phyloP scores from a whole-genome alignment of 2,888 invertebrate genomes.

The Acleris laterana region DNA sequence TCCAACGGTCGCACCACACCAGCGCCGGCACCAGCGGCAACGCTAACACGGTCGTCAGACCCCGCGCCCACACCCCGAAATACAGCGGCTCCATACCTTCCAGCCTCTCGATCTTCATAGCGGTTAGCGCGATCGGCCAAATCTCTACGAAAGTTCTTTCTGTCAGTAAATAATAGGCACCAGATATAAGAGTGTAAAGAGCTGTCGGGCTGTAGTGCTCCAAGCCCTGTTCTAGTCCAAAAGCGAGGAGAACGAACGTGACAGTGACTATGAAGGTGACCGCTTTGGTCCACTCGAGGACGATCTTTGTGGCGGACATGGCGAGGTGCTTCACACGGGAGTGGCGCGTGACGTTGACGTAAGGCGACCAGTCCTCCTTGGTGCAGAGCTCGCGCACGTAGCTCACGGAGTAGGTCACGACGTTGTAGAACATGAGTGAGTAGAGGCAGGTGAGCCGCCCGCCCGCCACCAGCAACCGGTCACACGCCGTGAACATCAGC shows the following conservation, averaged over 20 bases:
- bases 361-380: constrained; percentile 91
- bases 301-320: constrained; percentile 92
- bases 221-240: constrained; percentile 90
- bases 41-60: constrained; percentile 84
- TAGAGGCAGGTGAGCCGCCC: constrained; percentile 88
- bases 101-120: constrained; percentile 85
- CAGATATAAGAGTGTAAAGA: constrained; percentile 87
- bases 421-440: constrained; percentile 92
- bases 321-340: constrained; percentile 90
- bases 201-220: constrained; percentile 89
- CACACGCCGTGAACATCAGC: constrained; percentile 89
- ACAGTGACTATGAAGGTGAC: constrained; percentile 91
- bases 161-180: constrained; percentile 88
- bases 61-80: constrained; percentile 86
- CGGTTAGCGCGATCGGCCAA: constrained; percentile 84
- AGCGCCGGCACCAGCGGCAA: constrained; percentile 83
- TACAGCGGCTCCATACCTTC: constrained; percentile 90
- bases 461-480: constrained; percentile 85
- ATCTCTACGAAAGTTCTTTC: constrained; percentile 89
- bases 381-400: constrained; percentile 89
- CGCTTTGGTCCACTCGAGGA: constrained; percentile 92
- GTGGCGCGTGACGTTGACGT: constrained; percentile 89
- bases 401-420: constrained; percentile 89
- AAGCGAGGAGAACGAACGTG: constrained; percentile 89
- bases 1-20: constrained; percentile 83